Base-by-base conservation (phyloP, 2,888 invertebrate genomes). In the Plagodis pulveraria region DNA sequence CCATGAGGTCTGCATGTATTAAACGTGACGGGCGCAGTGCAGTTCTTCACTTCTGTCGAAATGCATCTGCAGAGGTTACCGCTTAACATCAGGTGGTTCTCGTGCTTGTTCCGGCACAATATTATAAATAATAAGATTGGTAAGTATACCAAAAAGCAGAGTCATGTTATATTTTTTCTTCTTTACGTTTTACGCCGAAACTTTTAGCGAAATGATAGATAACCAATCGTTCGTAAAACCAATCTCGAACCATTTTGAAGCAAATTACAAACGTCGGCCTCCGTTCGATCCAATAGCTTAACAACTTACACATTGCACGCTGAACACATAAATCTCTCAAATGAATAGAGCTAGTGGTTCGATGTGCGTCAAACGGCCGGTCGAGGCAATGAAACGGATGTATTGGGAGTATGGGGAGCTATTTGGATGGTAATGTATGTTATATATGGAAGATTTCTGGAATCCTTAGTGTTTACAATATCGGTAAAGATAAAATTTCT, bases 301-400 rank as follows among this genome's bases (percentile, higher is more conserved):
- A 56, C 58, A 56, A 56, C 46, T 38, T 40, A 51, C 42, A 63
- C 59, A 65, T 54, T 63, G 66, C 59, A 43, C 63, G 61, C 45
- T 6, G 49, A 12, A 42, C 50, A 57, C 68, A 63, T 66, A 65
- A 66, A 68, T 68, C 61, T 47, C 50, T 43, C 40, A 47, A 51
- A 50, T 51, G 57, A 56, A 63, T 61, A 55, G 58, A 59, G 51
- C 59, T 51, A 56, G 63, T 52, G 41, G 57, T 44, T 63, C 61
- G 56, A 65, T 65, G 63, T 56, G 44, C 53, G 41, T 58, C 45
- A 11, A 65, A 62, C 53, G 58, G 51, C 44, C 34, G 41, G 49
- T 57, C 48, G 50, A 11, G 36, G 44, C 56, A 42, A 51, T 57
- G 51, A 48, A 41, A 48, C 46, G 50, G 35, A 52, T 43, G 38